Conservation (phyloP, 2,113 vertebrate genomes). For the Dipodomys ordii region DNA sequence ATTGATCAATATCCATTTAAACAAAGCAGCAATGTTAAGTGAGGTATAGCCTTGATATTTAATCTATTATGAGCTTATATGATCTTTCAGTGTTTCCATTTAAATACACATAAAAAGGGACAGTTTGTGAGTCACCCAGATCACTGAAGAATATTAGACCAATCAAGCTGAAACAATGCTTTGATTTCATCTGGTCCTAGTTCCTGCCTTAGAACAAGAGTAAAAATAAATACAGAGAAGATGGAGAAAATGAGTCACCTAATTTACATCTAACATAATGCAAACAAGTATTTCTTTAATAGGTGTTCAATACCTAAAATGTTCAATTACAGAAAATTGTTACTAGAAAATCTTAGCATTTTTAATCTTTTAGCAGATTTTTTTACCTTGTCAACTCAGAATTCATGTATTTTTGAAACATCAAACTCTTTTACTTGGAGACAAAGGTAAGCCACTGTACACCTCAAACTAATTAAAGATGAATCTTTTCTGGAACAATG, state of each 20-base stretch:
- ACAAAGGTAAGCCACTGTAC: constrained; percentile 75
- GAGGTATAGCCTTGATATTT: constrained; percentile 38
- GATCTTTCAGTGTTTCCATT: constrained; percentile 59
- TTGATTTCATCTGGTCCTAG: constrained; percentile 70
- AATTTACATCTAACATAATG: constrained; percentile 76
- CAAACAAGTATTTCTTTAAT: constrained; percentile 75
- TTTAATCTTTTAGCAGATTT: constrained; percentile 49
- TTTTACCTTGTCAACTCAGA: constrained; percentile 69
- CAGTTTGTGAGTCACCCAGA: constrained; percentile 57
- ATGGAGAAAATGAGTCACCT: constrained; percentile 77
- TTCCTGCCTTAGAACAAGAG: constrained; percentile 63
- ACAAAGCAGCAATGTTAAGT: constrained; percentile 36
- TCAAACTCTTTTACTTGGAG: constrained; percentile 67
- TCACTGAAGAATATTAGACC: constrained; percentile 67
- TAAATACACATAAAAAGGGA: constrained; percentile 74
- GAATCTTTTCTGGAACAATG: constrained; percentile 72
- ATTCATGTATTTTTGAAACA: constrained; percentile 64
- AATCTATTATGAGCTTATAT: constrained; percentile 54
- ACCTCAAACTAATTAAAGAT: constrained; percentile 80
- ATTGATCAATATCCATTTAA: constrained; percentile 33
- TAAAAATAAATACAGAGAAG: constrained; percentile 74
- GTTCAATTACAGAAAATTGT: constrained; percentile 63
- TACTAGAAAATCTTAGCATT: constrained; percentile 69
- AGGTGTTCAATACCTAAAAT: constrained; percentile 68
- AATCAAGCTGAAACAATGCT: constrained; percentile 60